Base-by-base conservation (phyloP, 2,888 invertebrate genomes). In the Cremastinae sp. region DNA sequence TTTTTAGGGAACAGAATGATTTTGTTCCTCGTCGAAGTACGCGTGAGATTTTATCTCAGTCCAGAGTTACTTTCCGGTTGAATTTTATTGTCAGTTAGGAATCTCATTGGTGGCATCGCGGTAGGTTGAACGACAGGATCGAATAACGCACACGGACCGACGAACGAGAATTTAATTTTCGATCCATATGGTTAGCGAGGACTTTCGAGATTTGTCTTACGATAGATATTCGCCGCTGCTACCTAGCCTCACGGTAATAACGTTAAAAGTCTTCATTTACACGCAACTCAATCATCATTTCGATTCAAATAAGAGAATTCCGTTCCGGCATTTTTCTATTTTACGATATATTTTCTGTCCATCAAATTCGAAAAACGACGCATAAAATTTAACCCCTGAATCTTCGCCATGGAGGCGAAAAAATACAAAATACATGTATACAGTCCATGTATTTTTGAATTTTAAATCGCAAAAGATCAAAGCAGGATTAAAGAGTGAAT, bases 161-260 rank as follows among this genome's bases (percentile, higher is more conserved):
- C 43, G 59, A 61, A 62, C 49, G 28, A 53, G 16, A 22, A 51
- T 41, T 41, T 43, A 22, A 20, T 28, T 20, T 34, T 36, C 20
- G 28, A 28, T 56, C 51, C 65, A 53, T 70, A 43, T 34, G 56
- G 41, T 65, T 58, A 51, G 34, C 28, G n/a, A 53, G 65, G 64
- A 70, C 64, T 75, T 64, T 70, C 36, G 36, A 75, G 74, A 70
- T 70, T 69, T 38, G 51, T 65, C 64, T 59, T 18, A 59, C 45
- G 69, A 64, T 70, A 70, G 36, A 59, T 36, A 49, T 36, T 7
- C 16, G 20, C 10, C 49, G 12, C 20, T 14, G 70, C 70, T 59
- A 65, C 65, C 41, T 43, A 20, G 58, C 14, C 14, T 12, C 45
- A 20, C 43, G 4, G 28, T 54, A 56, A 56, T 45, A 62, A 62